These are phyloP conservation scores for Oophaga pumilio DNA, from an alignment of 2,113 vertebrate genomes.

Conservation along the genomic window DNA sequence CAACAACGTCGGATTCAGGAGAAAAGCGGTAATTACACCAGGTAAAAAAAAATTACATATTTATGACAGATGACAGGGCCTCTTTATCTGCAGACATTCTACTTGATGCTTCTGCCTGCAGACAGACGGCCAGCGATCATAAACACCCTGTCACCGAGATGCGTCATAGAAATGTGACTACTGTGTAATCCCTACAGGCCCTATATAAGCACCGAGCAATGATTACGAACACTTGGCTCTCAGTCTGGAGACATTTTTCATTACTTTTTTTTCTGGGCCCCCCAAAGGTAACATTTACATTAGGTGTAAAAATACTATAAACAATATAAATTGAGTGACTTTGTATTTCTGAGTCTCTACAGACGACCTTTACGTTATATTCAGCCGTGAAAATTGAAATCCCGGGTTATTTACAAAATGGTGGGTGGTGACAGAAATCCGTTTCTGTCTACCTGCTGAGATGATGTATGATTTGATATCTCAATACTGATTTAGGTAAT, in stretches of 20 bases:
- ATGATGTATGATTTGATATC: background rate
- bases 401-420: background rate
- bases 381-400: background rate
- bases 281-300: background rate
- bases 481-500: background rate
- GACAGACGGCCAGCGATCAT: background rate
- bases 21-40: too few relatives aligned
- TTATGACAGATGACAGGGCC: background rate
- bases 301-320: slow-evolving; percentile 17
- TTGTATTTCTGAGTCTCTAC: background rate
- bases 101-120: background rate
- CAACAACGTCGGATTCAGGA: too few relatives aligned
- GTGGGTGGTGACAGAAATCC: background rate
- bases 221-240: background rate
- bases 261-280: background rate
- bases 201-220: slow-evolving; percentile 6
- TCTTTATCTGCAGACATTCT: background rate
- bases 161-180: slow-evolving; percentile 21
- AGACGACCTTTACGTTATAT: background rate
- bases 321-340: background rate
- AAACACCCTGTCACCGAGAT: background rate
- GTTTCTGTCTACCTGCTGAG: background rate
- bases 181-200: slow-evolving; percentile 8
- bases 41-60: too few relatives aligned
- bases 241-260: background rate